phyloP scores from a whole-genome alignment of 2,797 vertebrate species.

The Pangasius krempfi region DNA sequence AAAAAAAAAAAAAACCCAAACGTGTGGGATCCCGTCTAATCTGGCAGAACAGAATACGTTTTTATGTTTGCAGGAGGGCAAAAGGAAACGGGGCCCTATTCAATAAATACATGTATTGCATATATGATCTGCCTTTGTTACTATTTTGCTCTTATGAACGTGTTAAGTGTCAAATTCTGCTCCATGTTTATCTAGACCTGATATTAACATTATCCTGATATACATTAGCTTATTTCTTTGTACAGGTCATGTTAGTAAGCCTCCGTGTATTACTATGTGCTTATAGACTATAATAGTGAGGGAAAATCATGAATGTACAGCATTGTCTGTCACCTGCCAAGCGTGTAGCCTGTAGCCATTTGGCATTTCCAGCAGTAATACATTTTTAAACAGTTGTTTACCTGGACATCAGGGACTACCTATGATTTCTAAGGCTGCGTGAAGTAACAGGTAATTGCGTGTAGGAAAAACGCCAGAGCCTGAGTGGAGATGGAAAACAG shows the following conservation, averaged over 20 bases:
- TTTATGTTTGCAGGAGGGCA: background rate
- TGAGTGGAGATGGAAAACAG: background rate
- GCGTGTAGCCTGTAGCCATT: background rate
- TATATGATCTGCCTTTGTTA: background rate
- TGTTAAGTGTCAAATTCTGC: too few relatives aligned
- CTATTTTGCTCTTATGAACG: too few relatives aligned
- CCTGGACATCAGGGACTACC: background rate
- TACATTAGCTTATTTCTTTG: background rate
- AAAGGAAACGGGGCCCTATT: background rate
- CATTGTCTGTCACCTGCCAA: background rate
- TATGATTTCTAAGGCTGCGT: background rate
- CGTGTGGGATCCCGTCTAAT: background rate
- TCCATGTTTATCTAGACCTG: too few relatives aligned
- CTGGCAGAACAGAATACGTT: background rate
- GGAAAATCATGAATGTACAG: background rate
- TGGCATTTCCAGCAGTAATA: conserved; percentile 16
- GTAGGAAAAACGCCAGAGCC: background rate
- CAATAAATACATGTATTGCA: background rate
- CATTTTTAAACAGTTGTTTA: conserved; percentile 6
- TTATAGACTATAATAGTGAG: background rate
- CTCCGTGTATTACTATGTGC: background rate
- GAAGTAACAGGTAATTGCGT: background rate
- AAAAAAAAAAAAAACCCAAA: background rate
- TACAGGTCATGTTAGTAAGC: background rate
- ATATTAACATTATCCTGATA: too few relatives aligned